Conservation (phyloP, 92 coral and sea anemone species). For the Umimayanthus chanpuru region DNA sequence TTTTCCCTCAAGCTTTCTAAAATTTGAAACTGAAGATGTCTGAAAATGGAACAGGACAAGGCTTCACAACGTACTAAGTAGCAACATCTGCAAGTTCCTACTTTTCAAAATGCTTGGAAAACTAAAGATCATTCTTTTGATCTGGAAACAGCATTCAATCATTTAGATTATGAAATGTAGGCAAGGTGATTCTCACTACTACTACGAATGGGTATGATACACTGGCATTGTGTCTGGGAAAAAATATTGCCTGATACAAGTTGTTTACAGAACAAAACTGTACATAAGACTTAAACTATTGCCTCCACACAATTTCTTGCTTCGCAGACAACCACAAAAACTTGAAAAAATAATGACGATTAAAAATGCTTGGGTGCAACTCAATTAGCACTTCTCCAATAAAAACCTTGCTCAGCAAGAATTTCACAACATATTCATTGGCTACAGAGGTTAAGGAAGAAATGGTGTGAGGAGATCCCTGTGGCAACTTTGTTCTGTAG, state of each 20-base stretch:
- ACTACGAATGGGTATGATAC: constrained; percentile 5
- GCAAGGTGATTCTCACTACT: background rate
- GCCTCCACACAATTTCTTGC: constrained; percentile 8
- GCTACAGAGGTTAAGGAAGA: background rate
- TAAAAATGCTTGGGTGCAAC: background rate
- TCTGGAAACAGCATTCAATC: background rate
- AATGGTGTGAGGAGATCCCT: background rate
- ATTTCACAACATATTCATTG: background rate
- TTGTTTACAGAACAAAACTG: background rate
- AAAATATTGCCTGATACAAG: background rate
- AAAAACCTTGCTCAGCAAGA: constrained; percentile 24
- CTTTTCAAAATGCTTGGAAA: background rate
- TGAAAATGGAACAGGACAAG: no score
- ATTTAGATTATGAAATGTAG: no score
- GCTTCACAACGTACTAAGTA: background rate
- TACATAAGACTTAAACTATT: background rate
- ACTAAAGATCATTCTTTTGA: background rate
- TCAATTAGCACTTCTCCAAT: background rate
- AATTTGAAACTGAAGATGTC: no score
- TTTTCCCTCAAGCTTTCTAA: no score
- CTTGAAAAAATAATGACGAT: background rate
- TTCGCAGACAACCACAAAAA: background rate
- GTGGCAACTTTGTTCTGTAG: background rate
- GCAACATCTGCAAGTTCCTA: background rate
- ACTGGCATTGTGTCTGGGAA: background rate